Conservation (phyloP, 2,797 vertebrate genomes). For the Leptatherina wallacei region DNA sequence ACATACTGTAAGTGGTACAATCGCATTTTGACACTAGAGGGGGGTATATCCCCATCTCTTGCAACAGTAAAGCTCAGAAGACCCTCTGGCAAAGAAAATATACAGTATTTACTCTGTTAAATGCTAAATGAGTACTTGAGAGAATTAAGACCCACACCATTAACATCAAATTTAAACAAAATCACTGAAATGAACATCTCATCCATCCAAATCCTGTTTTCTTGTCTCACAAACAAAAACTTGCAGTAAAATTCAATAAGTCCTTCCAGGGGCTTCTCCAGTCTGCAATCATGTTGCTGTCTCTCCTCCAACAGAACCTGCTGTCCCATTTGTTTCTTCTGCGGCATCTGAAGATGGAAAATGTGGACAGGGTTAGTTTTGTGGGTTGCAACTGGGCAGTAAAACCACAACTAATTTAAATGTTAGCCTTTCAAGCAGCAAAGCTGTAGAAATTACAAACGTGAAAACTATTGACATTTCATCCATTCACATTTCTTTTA, state of each 20-base stretch:
- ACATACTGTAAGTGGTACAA: slow-evolving; percentile 60
- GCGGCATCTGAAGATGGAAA: slow-evolving; percentile 55
- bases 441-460: neutral
- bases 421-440: neutral
- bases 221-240: slow-evolving; percentile 25
- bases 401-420: neutral
- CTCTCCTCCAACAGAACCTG: slow-evolving; percentile 61
- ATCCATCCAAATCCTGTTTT: slow-evolving; percentile 32
- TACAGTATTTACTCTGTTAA: slow-evolving; percentile 52
- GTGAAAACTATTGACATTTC: neutral
- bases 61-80: slow-evolving; percentile 55
- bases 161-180: slow-evolving; percentile 51
- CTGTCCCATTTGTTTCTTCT: slow-evolving; percentile 67
- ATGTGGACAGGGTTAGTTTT: slow-evolving; percentile 1
- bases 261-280: slow-evolving; percentile 54
- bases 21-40: slow-evolving; percentile 70
- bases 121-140: slow-evolving; percentile 49
- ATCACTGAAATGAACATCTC: slow-evolving; percentile 31
- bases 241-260: slow-evolving; percentile 38
- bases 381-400: neutral
- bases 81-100: slow-evolving; percentile 56
- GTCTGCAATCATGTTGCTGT: slow-evolving; percentile 49
- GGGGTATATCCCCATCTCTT: slow-evolving; percentile 48
- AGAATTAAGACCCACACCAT: slow-evolving; percentile 72
- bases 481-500: slow-evolving; percentile 47